Percentiles rank a stretch among this genome's conserved stretches.
Evolutionary conservation across 2,113 vertebrate genomes (phyloP).

Genomic region (Reinhardtius hippoglossoides): DNA sequence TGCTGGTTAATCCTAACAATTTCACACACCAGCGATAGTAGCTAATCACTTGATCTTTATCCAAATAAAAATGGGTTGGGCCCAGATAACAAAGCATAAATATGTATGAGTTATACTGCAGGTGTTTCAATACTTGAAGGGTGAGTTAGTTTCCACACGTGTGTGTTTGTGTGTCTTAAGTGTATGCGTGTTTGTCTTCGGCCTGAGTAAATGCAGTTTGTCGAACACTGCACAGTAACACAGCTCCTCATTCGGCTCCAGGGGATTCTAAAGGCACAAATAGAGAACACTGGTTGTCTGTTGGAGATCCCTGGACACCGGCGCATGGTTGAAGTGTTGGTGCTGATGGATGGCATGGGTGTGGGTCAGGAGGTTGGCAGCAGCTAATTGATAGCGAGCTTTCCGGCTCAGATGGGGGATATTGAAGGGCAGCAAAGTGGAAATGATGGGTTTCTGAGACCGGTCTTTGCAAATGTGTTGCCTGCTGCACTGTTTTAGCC

Average conservation of each 20-base stretch:
- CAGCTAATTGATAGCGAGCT: constrained; percentile 52
- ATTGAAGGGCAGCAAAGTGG: constrained; percentile 59
- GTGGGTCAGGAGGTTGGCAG: constrained; percentile 51
- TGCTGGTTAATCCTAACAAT: constrained; percentile 13
- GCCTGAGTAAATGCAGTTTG: neutral
- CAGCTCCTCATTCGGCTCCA: neutral
- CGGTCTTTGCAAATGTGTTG: constrained; percentile 46
- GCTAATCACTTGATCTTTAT: constrained; percentile 8
- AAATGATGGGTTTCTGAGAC: constrained; percentile 64
- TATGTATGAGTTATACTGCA: neutral
- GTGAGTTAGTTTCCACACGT: neutral
- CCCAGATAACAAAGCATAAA: neutral
- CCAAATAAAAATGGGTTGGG: neutral
- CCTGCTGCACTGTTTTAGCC: constrained; percentile 56
- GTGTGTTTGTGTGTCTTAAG: neutral
- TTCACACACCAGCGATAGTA: constrained; percentile 4
- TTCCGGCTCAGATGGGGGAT: constrained; percentile 51
- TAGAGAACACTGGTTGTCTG: neutral
- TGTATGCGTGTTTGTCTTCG: neutral
- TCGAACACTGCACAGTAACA: neutral
- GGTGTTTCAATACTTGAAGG: neutral
- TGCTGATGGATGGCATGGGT: constrained; percentile 47
- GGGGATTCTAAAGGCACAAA: neutral
- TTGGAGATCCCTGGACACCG: constrained; percentile 6
- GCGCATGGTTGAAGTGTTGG: constrained; percentile 16